Evolutionary conservation across 2,113 vertebrate species (phyloP), one percentile per base, ranked within the genome.

Genomic region (Hypomesus transpacificus): DNA sequence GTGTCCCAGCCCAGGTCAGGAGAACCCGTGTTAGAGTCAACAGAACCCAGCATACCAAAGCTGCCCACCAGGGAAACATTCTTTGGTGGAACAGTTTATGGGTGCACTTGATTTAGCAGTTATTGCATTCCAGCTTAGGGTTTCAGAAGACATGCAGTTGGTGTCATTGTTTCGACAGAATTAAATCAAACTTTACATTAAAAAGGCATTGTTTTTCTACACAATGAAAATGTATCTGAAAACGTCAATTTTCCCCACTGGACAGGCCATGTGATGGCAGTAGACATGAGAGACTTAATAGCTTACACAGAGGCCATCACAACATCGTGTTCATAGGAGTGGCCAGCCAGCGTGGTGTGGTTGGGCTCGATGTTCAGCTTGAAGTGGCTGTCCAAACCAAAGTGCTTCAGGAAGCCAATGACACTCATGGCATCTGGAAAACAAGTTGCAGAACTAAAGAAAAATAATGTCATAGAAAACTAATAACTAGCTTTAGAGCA

Each of bases 291-390:
- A 24, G 58, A 22, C 3, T 1, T 18, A 3, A 46, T 28, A 51
- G 54, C 85, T 77, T 75, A 90, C 89, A 66, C 82, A 20, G 89
- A 91, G 4, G 88, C 89, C 84, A 87, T 81, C 80, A 90, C 34
- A 3, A 91, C n/a, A 54, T 91, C 82, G 3, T 90, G 88, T 66
- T 90, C 88, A 14, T 89, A 89, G 2, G 86, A 80, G 75, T 89
- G 87, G 71, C 87, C 89, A 8, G 89, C 89, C 82, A 91, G 76
- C 18, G 88, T 89, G 21, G 87, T 91, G 86, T 90, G 88, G 83
- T 89, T 91, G 74, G 89, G 90, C 76, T 89, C 88, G 1, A 90
- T 89, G 71, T 90, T 90, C 73, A 91, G 67, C 78, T 90, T 91
- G 14, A 91, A 90, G 79, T 91, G 72, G 24, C 22, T 71, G 28